Evolutionary conservation across 2,797 vertebrate genomes (phyloP).

Genomic region (Centroberyx gerrardi): DNA sequence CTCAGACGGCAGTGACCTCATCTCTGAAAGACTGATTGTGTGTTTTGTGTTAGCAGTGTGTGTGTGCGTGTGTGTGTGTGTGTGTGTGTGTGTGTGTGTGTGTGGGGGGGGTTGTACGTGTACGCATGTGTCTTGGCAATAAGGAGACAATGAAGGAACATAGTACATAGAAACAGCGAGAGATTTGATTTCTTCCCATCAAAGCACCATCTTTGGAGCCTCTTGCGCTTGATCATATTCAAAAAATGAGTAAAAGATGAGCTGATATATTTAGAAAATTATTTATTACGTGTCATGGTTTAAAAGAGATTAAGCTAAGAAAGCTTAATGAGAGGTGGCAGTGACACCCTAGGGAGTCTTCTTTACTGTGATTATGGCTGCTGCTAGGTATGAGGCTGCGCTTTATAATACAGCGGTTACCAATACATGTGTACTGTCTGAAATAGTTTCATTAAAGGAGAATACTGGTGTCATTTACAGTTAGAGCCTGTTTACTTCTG

Average conservation of each 20-base stretch:
- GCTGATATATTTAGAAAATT: slow-evolving; percentile 8
- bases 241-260: slow-evolving; percentile 32
- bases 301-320: slow-evolving; percentile 26
- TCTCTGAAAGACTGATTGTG: slow-evolving; percentile 38
- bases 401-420: no score
- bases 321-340: slow-evolving; percentile 29
- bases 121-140: not conserved
- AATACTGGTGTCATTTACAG: no score
- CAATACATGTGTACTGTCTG: no score
- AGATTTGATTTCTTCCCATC: slow-evolving; percentile 29
- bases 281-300: slow-evolving; percentile 4
- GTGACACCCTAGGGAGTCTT: not conserved
- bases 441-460: no score
- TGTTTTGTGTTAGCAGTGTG: slow-evolving; percentile 45
- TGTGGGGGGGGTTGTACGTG: not conserved
- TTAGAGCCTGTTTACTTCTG: no score
- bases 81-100: slow-evolving; percentile 10
- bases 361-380: not conserved
- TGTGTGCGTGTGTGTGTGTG: slow-evolving; percentile 21
- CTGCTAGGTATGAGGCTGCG: no score
- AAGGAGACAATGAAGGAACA: no score
- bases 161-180: not conserved
- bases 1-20: slow-evolving; percentile 76
- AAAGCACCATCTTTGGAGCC: not conserved
- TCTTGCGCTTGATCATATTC: not conserved